Evolutionary conservation across 1,140 invertebrate genomes (phyloP), one percentile per base, ranked within the genome.

Genomic region (Littorina saxatilis): DNA sequence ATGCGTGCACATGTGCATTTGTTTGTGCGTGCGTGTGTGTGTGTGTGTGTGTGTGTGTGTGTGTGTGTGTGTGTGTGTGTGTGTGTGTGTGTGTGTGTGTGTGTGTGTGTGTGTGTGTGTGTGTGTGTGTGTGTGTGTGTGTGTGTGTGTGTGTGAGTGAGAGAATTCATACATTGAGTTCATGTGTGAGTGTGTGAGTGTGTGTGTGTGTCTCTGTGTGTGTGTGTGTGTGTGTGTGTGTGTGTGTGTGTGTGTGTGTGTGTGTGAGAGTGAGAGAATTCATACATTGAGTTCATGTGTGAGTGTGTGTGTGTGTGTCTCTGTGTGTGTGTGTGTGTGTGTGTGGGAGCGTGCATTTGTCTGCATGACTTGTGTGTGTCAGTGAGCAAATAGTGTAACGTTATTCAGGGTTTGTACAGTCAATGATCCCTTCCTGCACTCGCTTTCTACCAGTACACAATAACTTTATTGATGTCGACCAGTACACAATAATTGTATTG

Each of bases 281-380:
- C n/a, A 37, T 13, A 32, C 4, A 5, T 13, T 29, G 27, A 4
- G 37, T 37, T 9, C 35, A 32, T 70, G 66, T 40, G 37, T 70
- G 66, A 11, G 37, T 70, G 66, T 40, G 32, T 70, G 32, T 70
- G n/a, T 73, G 70, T 73, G 40, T 43, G 39, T 73, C 5, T 40
- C 37, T 73, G 70, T 73, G 37, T 73, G 70, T 70, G 17, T 73
- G 70, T 73, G 66, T 37, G 66, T 35, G 37, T 70, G 66, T 70
- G 66, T 70, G 66, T 40, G 4, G n/a, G n/a, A n/a, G n/a, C n/a
- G n/a, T n/a, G n/a, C n/a, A n/a, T n/a, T 66, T n/a, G n/a, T n/a
- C n/a, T n/a, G n/a, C n/a, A n/a, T n/a, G n/a, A n/a, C n/a, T n/a
- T n/a, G n/a, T n/a, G n/a, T n/a, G n/a, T n/a, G n/a, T n/a, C n/a